A percentile compares a stretch with the other conserved stretches of the same genome.
phyloP scores from a whole-genome alignment of 2,888 invertebrate species.

The Charanyca ferruginea region DNA sequence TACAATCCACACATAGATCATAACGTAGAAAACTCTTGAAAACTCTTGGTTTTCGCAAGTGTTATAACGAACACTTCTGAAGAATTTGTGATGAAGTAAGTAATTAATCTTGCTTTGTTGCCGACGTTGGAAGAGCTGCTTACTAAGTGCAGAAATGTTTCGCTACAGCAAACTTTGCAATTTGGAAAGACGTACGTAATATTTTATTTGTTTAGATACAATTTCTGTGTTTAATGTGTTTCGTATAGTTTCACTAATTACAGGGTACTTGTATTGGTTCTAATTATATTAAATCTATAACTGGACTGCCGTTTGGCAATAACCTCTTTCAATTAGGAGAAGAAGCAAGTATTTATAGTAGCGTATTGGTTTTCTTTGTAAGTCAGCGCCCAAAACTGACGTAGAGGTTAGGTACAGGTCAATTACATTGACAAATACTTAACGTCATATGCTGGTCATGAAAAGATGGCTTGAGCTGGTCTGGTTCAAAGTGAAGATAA shows the following conservation, averaged over 20 bases:
- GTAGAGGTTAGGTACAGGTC: neutral
- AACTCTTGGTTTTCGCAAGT: constrained; percentile 46
- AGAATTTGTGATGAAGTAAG: constrained; percentile 61
- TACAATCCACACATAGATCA: constrained; percentile 36
- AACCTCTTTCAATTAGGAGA: neutral
- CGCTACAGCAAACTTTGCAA: constrained; percentile 55
- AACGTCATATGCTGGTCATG: neutral
- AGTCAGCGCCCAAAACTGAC: neutral
- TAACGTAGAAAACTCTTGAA: constrained; percentile 38
- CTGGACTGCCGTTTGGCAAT: neutral
- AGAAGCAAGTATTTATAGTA: too few relatives aligned
- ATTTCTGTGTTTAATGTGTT: constrained; percentile 38
- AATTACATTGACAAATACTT: neutral
- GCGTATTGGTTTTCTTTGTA: neutral
- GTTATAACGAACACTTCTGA: constrained; percentile 51
- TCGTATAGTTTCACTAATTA: constrained; percentile 20
- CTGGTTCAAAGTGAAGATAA: neutral
- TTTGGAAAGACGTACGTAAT: constrained; percentile 51
- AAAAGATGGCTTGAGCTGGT: neutral
- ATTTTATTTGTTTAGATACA: constrained; percentile 45
- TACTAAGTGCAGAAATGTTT: constrained; percentile 52
- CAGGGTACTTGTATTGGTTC: neutral
- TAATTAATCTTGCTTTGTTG: constrained; percentile 67
- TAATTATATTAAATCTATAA: neutral
- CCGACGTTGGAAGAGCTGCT: constrained; percentile 51